Conservation (phyloP, 2,113 vertebrate species). For the Clinocottus analis region DNA sequence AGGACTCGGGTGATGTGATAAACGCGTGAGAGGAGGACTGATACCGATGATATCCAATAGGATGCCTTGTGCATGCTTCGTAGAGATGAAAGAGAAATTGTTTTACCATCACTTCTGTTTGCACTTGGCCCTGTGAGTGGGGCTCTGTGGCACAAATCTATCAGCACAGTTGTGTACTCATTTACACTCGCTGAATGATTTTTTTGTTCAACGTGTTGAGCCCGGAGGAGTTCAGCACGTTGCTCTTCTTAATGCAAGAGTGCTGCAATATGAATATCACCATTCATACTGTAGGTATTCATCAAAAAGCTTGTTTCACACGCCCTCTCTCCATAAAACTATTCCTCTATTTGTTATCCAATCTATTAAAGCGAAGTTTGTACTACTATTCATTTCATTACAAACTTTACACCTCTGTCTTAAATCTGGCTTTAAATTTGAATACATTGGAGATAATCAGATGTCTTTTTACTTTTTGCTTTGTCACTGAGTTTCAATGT, state of each 20-base stretch:
- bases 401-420: not conserved
- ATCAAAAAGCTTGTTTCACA: not conserved
- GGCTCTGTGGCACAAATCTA: not conserved
- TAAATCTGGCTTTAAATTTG: not conserved
- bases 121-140: not conserved
- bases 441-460: not conserved
- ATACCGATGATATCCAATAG: not conserved
- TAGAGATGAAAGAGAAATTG: not conserved
- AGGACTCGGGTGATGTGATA: no score
- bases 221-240: not conserved
- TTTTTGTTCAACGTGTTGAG: not conserved
- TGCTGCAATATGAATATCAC: not conserved
- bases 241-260: not conserved
- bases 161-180: not conserved
- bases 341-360: not conserved
- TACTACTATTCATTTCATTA: not conserved
- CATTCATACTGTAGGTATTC: not conserved
- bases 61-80: not conserved
- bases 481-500: not conserved
- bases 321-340: not conserved
- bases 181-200: not conserved
- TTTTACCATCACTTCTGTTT: not conserved
- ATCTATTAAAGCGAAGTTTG: not conserved
- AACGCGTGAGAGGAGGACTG: not conserved
- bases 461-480: not conserved